Base-by-base conservation (phyloP, 2,113 vertebrate species). In the Tychaedon coryphoeus region DNA sequence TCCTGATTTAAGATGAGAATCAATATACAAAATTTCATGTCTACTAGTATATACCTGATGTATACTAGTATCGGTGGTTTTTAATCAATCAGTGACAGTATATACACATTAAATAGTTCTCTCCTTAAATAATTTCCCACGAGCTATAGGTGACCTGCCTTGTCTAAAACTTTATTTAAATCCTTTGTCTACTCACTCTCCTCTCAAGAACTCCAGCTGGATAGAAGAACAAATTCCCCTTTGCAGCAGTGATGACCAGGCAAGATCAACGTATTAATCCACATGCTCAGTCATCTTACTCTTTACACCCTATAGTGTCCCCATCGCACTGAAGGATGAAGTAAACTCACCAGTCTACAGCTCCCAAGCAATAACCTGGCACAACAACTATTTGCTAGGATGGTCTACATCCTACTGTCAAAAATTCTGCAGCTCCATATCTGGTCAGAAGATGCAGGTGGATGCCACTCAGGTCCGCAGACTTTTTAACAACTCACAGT, bases 141-240 rank as follows among this genome's bases (percentile, higher is more conserved):
- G 47, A 91, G 26, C 18, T 70, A 58, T 1, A 58, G 2, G 7
- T 0, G 1, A 83, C 2, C 0, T 40, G 28, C 14, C 22, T 48
- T 56, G 22, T n/a, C 50, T 80, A 80, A 80, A 24, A 28, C 25
- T 4, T 61, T 50, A 48, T 65, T 38, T 5, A 83, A 83, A 90
- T 47, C 42, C 48, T 25, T 6, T 45, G 28, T 45, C 50, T 80
- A 33, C 50, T 72, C 36, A 65, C 7, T 56, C 8, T 14, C 5
- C 9, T 16, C 18, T 69, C 20, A 57, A 58, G 14, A 77, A 73
- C 14, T 70, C 22, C 51, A 66, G 31, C 10, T 73, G 16, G 19
- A 73, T 10, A 70, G n/a, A 62, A 83, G 26, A 83, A 10, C 4
- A 0, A 69, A 65, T 48, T 50, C 47, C 16, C 47, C 31, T 77